Evolutionary conservation across 2,888 invertebrate species (phyloP).

Genomic region (Cataglyphis rosenhaueri): DNA sequence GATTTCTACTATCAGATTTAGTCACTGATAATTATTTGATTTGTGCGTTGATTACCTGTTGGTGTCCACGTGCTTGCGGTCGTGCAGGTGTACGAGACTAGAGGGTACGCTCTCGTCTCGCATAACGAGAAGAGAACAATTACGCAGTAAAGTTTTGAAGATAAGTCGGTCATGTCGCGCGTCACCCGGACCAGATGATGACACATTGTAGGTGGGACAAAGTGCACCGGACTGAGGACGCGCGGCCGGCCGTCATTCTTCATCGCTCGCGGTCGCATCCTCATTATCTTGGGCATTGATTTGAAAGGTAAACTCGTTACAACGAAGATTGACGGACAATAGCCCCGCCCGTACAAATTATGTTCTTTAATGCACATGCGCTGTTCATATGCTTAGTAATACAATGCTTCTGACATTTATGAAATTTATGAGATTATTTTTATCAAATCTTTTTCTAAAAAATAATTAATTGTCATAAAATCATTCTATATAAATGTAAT

Average conservation of each 20-base stretch:
- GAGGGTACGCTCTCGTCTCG: conserved; percentile 24
- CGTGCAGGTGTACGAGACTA: conserved; percentile 7
- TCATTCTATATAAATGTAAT: background rate
- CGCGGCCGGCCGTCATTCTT: background rate
- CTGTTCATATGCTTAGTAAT: background rate
- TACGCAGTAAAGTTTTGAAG: conserved; percentile 20
- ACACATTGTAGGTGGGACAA: conserved; percentile 29
- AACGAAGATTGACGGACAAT: conserved; percentile 76
- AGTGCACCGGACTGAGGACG: conserved; percentile 33
- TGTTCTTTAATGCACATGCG: background rate
- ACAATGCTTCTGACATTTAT: background rate
- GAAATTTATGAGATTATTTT: background rate
- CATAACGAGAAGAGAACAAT: conserved; percentile 44
- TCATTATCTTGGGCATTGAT: conserved; percentile 67
- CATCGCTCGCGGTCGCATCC: conserved; percentile 52
- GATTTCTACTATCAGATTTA: background rate
- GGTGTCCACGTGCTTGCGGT: background rate
- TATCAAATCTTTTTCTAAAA: background rate
- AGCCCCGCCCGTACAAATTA: conserved; percentile 40
- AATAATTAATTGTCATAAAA: background rate
- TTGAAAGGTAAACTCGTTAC: conserved; percentile 62
- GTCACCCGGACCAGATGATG: conserved; percentile 9
- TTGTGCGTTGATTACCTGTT: conserved; percentile 26
- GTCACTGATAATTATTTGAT: background rate
- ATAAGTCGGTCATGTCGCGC: conserved; percentile 24